phyloP scores from a whole-genome alignment of 2,888 invertebrate genomes.

The Chironomus tentans region DNA sequence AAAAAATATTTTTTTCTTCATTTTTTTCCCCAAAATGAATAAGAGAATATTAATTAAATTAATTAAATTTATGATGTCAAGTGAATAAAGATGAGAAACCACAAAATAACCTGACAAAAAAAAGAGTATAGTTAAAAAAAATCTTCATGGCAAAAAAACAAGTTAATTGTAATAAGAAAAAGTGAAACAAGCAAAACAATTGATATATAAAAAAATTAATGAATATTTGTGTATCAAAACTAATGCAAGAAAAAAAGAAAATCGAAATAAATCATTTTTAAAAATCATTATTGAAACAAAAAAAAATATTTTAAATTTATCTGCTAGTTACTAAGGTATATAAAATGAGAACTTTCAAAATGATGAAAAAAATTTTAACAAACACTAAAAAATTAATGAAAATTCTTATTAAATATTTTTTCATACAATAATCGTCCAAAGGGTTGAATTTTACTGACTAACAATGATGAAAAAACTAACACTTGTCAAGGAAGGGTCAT shows the following conservation, averaged over 20 bases:
- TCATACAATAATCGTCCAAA: slow-evolving; percentile 27
- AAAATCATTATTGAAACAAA: slow-evolving; percentile 23
- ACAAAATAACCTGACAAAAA: not conserved
- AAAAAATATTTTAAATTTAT: slow-evolving; percentile 26
- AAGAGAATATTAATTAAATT: no score
- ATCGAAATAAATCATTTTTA: slow-evolving; percentile 20
- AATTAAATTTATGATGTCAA: slow-evolving; percentile 5
- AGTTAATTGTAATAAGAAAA: not conserved
- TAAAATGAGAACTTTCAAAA: slow-evolving; percentile 4
- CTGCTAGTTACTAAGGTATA: slow-evolving; percentile 20
- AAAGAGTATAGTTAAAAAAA: not conserved
- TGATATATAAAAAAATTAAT: slow-evolving; percentile 16
- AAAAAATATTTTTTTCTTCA: not conserved
- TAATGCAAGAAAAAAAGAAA: slow-evolving; percentile 2
- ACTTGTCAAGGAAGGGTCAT: no score
- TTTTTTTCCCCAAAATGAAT: not conserved
- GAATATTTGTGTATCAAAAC: slow-evolving; percentile 24
- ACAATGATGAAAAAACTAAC: not conserved
- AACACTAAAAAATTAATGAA: slow-evolving; percentile 11
- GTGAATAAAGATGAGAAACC: not conserved
- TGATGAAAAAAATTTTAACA: slow-evolving; percentile 17
- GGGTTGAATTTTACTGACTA: slow-evolving; percentile 19
- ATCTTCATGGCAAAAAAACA: not conserved
- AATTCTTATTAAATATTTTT: slow-evolving; percentile 23
- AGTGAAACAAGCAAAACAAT: not conserved